Evolutionary conservation across 2,888 invertebrate species (phyloP), one percentile per base, ranked within the genome.

Genomic region (Thyatira batis): DNA sequence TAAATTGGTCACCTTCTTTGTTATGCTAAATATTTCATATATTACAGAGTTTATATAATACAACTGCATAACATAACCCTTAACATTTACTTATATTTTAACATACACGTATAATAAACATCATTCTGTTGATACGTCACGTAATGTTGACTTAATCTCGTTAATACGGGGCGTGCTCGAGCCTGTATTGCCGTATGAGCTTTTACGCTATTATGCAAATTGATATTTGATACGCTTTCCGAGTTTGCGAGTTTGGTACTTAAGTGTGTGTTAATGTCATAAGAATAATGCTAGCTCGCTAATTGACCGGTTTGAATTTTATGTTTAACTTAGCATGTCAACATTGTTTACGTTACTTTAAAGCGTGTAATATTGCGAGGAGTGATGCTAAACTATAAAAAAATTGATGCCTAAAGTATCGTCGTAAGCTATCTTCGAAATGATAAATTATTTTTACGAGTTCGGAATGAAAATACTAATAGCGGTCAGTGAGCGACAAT

Each of bases 151-250:
- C 80, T 78, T 84, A 82, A 86, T 86, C 78, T 79, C 61, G 80
- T 84, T 86, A 85, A 84, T 82, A 75, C 79, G 75, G 69, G 69
- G 73, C 77, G 78, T 76, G 78, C 76, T 75, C 71, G 69, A 67
- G 76, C 78, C 73, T 74, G 77, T 82, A 82, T 85, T 80, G 78
- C 73, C 73, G 75, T 78, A 82, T 78, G 80, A 82, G 85, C 82
- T 80, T 83, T 80, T 84, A 80, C 73, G 77, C 78, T 82, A 84
- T 84, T 86, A 86, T 85, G 85, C 80, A 86, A 85, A 87, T 85
- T 81, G 79, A 76, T 80, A 84, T 85, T 84, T 83, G 81, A 85
- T 82, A 85, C 78, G 76, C 77, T 80, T 71, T 74, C 72, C 59
- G 70, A 78, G 81, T 81, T 80, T 76, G 67, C 57, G 69, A 73